phyloP scores from a whole-genome alignment of 1,140 invertebrate species.

The Stegodyphus dumicola region DNA sequence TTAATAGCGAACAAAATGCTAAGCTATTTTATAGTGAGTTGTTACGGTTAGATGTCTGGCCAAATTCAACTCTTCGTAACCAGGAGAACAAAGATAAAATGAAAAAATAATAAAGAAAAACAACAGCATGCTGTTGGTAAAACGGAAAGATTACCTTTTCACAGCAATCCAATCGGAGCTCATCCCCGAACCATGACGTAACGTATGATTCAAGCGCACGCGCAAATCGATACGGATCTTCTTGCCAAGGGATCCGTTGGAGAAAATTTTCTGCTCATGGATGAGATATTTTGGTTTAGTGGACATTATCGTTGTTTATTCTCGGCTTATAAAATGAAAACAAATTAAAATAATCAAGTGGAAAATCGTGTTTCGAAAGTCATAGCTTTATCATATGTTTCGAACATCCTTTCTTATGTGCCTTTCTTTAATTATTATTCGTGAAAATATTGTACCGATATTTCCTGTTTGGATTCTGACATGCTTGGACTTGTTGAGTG shows the following conservation, averaged over 20 bases:
- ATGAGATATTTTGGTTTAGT: slow-evolving; percentile 31
- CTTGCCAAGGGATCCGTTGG: slow-evolving; percentile 41
- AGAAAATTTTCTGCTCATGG: slow-evolving; percentile 20
- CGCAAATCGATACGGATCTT: slow-evolving; percentile 54
- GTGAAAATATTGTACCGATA: background rate
- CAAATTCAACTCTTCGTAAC: background rate
- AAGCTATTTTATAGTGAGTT: background rate
- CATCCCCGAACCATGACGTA: slow-evolving; percentile 25
- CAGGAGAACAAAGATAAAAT: background rate
- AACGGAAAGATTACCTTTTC: slow-evolving; percentile 43
- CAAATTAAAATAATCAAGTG: too few species aligned
- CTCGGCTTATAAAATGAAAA: too few species aligned
- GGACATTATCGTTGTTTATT: slow-evolving; percentile 10
- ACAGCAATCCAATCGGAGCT: slow-evolving; percentile 28
- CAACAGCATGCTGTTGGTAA: slow-evolving; percentile 28
- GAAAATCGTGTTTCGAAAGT: background rate
- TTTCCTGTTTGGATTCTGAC: background rate
- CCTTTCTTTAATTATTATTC: background rate
- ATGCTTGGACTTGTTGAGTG: background rate
- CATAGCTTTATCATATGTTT: background rate
- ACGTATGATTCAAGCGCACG: background rate
- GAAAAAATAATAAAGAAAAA: background rate
- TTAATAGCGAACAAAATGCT: background rate
- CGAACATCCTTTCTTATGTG: background rate
- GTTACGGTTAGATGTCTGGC: background rate